Percentiles rank a stretch among this genome's conserved stretches.
These are phyloP conservation scores for Balaenoptera acutorostrata DNA, from an alignment of 2,113 vertebrate species.

Conservation along the genomic window DNA sequence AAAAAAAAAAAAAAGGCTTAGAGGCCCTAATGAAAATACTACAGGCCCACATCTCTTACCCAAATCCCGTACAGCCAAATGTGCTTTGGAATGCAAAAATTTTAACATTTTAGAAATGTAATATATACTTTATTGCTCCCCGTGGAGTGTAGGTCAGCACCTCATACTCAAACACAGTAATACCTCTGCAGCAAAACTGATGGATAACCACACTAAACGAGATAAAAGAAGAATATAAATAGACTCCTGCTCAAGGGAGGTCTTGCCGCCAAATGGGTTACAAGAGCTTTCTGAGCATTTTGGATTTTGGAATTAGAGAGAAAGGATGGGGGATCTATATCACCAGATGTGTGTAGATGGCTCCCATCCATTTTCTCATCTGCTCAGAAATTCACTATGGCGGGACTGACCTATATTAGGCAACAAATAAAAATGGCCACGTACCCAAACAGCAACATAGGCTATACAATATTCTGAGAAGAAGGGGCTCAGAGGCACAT, in stretches of 20 bases:
- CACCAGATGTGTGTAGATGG: background rate
- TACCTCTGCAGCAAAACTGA: background rate
- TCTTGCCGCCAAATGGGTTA: background rate
- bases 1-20: background rate
- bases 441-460: background rate
- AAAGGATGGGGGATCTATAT: background rate
- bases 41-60: background rate
- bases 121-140: background rate
- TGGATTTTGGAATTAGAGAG: background rate
- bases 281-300: background rate
- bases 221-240: background rate
- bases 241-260: background rate
- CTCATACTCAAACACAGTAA: background rate
- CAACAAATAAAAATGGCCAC: background rate
- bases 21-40: background rate
- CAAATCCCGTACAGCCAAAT: background rate
- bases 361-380: background rate
- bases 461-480: background rate
- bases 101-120: slow-evolving; percentile 23
- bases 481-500: background rate
- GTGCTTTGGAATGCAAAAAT: background rate
- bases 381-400: background rate
- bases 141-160: background rate
- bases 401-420: background rate
- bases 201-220: background rate